phyloP scores from a whole-genome alignment of 64 coral and sea anemone genomes.

The Stylophora pistillata region DNA sequence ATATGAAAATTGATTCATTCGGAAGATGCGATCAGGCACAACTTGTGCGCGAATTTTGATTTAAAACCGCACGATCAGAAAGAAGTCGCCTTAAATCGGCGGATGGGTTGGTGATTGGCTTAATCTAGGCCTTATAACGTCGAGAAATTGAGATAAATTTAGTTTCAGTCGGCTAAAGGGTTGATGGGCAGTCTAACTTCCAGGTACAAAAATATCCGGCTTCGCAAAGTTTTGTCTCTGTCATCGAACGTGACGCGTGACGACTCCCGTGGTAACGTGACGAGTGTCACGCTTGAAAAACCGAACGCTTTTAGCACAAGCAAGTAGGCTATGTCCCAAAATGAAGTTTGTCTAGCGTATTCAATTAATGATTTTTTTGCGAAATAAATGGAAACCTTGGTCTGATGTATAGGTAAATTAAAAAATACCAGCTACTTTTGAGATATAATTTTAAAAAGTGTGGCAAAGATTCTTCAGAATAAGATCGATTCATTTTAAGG shows the following conservation, averaged over 20 bases:
- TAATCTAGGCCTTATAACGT: background rate
- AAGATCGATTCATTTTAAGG: no score
- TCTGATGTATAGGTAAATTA: background rate
- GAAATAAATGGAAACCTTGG: slow-evolving; percentile 13
- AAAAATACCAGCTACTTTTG: background rate
- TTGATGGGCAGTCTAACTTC: background rate
- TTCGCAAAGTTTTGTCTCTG: background rate
- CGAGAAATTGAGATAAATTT: no score
- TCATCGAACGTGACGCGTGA: background rate
- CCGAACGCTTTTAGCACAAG: background rate
- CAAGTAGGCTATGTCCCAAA: background rate
- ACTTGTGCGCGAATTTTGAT: no score
- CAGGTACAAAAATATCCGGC: background rate
- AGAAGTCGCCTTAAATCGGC: background rate
- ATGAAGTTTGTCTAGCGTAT: background rate
- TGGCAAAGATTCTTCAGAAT: no score
- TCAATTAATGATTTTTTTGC: background rate
- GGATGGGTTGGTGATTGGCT: background rate
- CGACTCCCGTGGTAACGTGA: background rate
- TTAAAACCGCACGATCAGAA: no score
- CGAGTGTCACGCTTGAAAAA: background rate
- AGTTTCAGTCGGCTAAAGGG: background rate
- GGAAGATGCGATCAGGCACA: no score
- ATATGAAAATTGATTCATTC: no score
- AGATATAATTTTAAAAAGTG: no score